Evolutionary conservation across 2,113 vertebrate species (phyloP).

Genomic region (Chionis minor): DNA sequence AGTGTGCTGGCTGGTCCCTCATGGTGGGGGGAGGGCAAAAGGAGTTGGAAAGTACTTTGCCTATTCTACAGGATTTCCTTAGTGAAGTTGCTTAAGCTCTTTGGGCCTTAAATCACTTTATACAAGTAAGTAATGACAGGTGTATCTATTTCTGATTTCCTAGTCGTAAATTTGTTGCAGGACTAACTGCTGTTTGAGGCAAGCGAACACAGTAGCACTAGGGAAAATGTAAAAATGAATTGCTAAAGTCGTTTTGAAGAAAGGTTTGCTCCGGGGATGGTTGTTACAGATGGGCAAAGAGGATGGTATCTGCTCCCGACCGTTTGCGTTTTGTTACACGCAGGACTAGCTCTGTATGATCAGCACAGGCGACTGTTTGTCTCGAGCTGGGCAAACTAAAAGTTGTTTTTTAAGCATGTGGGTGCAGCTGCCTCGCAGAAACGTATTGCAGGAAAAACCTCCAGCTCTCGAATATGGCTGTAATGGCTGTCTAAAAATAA

Average conservation of each 20-base stretch:
- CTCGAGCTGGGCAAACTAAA: background rate
- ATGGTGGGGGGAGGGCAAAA: too few species aligned
- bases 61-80: background rate
- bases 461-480: background rate
- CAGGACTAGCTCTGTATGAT: background rate
- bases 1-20: background rate
- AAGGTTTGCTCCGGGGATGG: background rate
- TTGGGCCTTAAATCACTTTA: background rate
- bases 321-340: background rate
- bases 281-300: background rate
- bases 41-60: background rate
- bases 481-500: slow-evolving; percentile 42
- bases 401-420: background rate
- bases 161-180: background rate
- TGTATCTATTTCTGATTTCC: background rate
- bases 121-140: background rate
- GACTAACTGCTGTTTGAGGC: background rate
- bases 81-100: background rate
- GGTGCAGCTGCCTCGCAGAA: background rate
- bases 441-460: background rate
- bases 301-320: background rate
- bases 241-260: background rate
- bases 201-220: background rate
- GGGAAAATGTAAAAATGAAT: background rate
- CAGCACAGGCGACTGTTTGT: background rate